Evolutionary conservation across 1,140 invertebrate genomes (phyloP), one percentile per base, ranked within the genome.

Genomic region (Bombus turneri): DNA sequence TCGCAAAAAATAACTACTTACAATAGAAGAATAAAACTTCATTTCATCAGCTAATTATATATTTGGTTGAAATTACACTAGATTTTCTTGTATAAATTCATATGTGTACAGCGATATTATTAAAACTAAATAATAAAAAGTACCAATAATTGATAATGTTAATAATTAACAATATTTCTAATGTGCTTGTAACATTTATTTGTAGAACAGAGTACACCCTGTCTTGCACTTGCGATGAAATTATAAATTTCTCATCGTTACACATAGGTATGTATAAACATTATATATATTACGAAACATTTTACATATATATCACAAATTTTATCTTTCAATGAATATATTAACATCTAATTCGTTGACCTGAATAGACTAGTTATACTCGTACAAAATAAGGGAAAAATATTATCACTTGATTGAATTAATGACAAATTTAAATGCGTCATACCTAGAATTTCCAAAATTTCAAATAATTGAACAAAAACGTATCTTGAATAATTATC

Each of bases 291-390:
- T 47, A 66, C n/a, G 85, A 53, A 53, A 68, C 43, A 85, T 43
- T 18, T 47, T 18, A 47, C n/a, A 39, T 59, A 79, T 85, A 85
- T 90, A 90, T 89, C 81, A 90, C 85, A 89, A 82, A 78, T 85
- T 82, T 89, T 53, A 72, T 89, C 41, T 77, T 87, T 80, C 80
- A 68, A 79, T 84, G 39, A 86, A 41, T 59, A 75, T 83, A 66
- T 87, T 79, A 86, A 88, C 47, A 72, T 71, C 82, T 83, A 73
- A 71, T 86, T 92, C 86, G 85, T 91, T 92, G 89, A 80, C 75
- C 88, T 81, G 77, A 84, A 83, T 80, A 86, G 92, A 93, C 92
- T 93, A 93, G 92, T 91, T 86, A 41, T 78, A 59, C 43, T 71
- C 59, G n/a, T 78, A 34, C 73, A 37, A 69, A 64, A 71, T 28